phyloP scores from a whole-genome alignment of 2,888 invertebrate genomes.

The Autographa pulchrina region DNA sequence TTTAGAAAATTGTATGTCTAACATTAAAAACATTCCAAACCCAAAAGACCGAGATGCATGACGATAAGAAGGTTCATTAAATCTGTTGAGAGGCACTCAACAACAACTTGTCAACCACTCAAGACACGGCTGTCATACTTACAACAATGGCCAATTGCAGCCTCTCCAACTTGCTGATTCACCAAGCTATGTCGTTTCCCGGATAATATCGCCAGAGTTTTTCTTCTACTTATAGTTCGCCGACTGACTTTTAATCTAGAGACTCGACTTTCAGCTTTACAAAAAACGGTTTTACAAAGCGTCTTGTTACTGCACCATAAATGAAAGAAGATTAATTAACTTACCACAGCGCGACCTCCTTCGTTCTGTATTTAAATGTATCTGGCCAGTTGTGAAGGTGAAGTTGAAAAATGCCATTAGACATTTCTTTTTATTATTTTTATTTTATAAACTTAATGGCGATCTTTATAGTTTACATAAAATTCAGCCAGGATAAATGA shows the following conservation, averaged over 20 bases:
- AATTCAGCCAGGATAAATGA: neutral
- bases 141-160: neutral
- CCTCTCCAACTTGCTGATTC: neutral
- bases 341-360: neutral
- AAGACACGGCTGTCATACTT: neutral
- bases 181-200: neutral
- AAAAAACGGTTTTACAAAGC: neutral
- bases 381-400: neutral
- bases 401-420: neutral
- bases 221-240: neutral
- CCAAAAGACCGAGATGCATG: neutral
- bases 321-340: neutral
- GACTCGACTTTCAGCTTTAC: neutral
- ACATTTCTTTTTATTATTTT: neutral
- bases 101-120: neutral
- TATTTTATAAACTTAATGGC: neutral
- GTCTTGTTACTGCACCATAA: neutral
- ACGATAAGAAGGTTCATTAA: neutral
- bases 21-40: neutral
- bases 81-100: conserved; percentile 1
- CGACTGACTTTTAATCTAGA: conserved; percentile 4
- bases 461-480: neutral
- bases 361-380: neutral
- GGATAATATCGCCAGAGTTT: neutral
- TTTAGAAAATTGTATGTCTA: too few relatives aligned